Evolutionary conservation across 2,888 invertebrate genomes (phyloP).

Genomic region (Ichneumoninae sp.): DNA sequence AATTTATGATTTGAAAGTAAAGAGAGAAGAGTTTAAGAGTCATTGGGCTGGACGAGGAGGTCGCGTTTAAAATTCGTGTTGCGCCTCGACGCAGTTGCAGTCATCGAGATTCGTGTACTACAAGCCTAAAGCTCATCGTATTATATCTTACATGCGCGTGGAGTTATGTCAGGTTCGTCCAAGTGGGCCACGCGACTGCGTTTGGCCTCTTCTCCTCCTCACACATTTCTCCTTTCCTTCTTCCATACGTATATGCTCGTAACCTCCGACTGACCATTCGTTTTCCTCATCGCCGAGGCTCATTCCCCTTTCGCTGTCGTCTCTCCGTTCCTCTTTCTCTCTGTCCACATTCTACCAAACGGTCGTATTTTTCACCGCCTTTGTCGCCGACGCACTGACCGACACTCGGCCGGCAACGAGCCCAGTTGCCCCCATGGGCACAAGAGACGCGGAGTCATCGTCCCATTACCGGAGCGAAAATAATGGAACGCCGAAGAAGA

Average conservation of each 20-base stretch:
- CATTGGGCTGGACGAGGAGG: background rate
- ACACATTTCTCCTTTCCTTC: conserved; percentile 26
- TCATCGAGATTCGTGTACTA: conserved; percentile 29
- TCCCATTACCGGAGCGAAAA: conserved; percentile 38
- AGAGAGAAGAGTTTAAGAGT: conserved; percentile 1
- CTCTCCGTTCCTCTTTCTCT: conserved; percentile 45
- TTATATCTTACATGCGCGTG: conserved; percentile 9
- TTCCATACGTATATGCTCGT: background rate
- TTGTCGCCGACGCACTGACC: conserved; percentile 37
- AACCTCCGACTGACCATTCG: conserved; percentile 24
- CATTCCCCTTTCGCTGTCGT: conserved; percentile 18
- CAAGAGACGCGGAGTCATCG: conserved; percentile 34
- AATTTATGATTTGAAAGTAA: conserved; percentile 48
- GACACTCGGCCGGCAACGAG: conserved; percentile 31
- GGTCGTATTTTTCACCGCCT: background rate
- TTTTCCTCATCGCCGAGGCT: conserved; percentile 12
- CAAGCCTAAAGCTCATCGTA: conserved; percentile 8
- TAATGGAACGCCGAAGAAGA: background rate
- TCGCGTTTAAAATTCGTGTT: conserved; percentile 24
- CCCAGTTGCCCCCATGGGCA: background rate
- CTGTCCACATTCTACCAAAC: conserved; percentile 34
- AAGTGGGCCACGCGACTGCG: conserved; percentile 73
- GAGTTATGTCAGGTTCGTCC: conserved; percentile 74
- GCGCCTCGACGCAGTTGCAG: conserved; percentile 9
- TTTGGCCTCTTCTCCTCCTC: conserved; percentile 14